Percentiles rank a stretch among this genome's conserved stretches.
These are phyloP conservation scores for Spea bombifrons DNA, from an alignment of 2,113 vertebrate species.

Conservation along the genomic window DNA sequence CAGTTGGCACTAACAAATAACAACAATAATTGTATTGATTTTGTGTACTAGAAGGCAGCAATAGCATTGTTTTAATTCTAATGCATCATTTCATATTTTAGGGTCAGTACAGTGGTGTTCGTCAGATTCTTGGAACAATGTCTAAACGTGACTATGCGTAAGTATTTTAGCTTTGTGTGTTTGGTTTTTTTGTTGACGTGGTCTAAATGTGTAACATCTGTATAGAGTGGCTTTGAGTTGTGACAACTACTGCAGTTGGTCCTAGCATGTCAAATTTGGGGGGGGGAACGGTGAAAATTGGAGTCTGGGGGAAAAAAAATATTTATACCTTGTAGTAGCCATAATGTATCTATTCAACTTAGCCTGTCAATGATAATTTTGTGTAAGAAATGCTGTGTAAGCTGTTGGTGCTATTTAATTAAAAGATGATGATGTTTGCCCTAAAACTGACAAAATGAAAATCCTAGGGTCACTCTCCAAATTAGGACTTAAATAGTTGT, in stretches of 20 bases:
- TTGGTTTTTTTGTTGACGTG: neutral
- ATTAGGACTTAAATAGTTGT: too few species aligned
- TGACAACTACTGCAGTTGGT: neutral
- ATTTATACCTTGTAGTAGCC: neutral
- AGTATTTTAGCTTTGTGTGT: slow-evolving; percentile 57
- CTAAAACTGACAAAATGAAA: too few species aligned
- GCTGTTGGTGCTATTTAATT: too few species aligned
- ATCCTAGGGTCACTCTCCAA: too few species aligned
- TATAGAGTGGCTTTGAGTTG: neutral
- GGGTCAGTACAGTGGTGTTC: slow-evolving; percentile 81
- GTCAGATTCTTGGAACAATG: slow-evolving; percentile 69
- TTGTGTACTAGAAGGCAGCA: neutral
- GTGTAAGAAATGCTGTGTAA: too few species aligned
- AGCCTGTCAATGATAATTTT: too few species aligned
- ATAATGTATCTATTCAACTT: too few species aligned
- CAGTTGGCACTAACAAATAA: too few species aligned
- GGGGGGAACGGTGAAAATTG: neutral
- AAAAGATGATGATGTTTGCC: too few species aligned
- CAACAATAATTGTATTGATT: too few species aligned
- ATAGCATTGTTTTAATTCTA: neutral
- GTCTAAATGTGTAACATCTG: neutral
- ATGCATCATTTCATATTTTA: slow-evolving; percentile 53
- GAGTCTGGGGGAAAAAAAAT: neutral
- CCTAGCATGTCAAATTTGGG: neutral
- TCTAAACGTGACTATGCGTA: slow-evolving; percentile 84